phyloP scores from a whole-genome alignment of 2,888 invertebrate genomes.

The Mesoligia furuncula region DNA sequence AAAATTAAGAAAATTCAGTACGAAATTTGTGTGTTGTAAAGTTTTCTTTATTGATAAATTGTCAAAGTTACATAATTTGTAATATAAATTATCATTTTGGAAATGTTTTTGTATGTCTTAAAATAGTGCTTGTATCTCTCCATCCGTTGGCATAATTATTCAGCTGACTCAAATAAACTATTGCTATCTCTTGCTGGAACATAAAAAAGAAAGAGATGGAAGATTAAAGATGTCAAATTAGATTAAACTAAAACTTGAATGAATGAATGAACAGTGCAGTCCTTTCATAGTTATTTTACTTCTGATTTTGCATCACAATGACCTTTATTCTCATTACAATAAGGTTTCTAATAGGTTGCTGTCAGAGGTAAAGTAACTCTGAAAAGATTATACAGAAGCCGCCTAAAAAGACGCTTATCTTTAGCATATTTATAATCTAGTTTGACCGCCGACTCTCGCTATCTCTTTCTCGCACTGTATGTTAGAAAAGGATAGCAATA shows the following conservation, averaged over 20 bases:
- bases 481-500: slow-evolving; percentile 24
- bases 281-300: background rate
- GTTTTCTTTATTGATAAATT: slow-evolving; percentile 19
- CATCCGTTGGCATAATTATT: background rate
- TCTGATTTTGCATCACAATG: background rate
- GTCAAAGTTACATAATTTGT: slow-evolving; percentile 29
- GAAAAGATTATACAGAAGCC: background rate
- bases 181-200: slow-evolving; percentile 12
- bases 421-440: background rate
- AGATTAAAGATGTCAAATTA: background rate
- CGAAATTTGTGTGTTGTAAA: slow-evolving; percentile 1
- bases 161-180: background rate
- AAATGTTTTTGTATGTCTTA: slow-evolving; percentile 18
- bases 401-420: background rate
- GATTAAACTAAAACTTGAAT: background rate
- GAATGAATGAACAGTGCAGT: background rate
- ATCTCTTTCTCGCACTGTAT: background rate
- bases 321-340: background rate
- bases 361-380: background rate
- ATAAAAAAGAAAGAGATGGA: background rate
- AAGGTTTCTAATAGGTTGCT: background rate
- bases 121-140: slow-evolving; percentile 4
- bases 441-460: background rate
- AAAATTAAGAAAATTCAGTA: slow-evolving; percentile 31
- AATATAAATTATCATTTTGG: slow-evolving; percentile 37